Evolutionary conservation across 2,888 invertebrate genomes (phyloP).

Genomic region (Tenthredo amoena): DNA sequence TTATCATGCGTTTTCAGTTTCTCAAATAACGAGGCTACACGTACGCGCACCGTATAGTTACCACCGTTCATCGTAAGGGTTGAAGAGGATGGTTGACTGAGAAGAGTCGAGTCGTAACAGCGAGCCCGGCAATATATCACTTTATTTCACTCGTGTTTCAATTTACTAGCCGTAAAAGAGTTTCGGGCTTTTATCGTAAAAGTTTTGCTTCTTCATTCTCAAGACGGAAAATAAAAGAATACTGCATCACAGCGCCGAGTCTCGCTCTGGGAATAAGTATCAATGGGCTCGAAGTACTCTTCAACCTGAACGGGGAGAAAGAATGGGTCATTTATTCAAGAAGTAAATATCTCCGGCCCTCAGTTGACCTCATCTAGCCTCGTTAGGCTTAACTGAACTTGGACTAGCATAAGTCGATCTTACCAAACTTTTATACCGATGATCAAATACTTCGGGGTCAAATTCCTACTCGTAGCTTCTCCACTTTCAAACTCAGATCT

Average conservation of each 20-base stretch:
- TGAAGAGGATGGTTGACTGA: constrained; percentile 1
- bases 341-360: background rate
- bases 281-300: background rate
- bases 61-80: constrained; percentile 10
- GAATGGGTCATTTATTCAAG: background rate
- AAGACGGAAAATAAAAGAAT: constrained; percentile 26
- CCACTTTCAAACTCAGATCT: background rate
- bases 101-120: background rate
- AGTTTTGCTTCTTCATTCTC: constrained; percentile 59
- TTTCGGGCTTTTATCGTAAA: constrained; percentile 67
- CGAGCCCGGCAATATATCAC: constrained; percentile 51
- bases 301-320: background rate
- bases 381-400: constrained; percentile 19
- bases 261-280: constrained; percentile 35
- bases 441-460: background rate
- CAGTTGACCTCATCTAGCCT: background rate
- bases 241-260: background rate
- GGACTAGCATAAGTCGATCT: background rate
- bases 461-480: background rate
- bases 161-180: constrained; percentile 66
- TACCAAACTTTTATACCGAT: constrained; percentile 1
- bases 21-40: background rate
- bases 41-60: background rate
- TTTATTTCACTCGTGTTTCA: constrained; percentile 67
- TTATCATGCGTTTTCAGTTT: background rate